Evolutionary conservation across 2,888 invertebrate genomes (phyloP).

Genomic region (Pheosia tremula): DNA sequence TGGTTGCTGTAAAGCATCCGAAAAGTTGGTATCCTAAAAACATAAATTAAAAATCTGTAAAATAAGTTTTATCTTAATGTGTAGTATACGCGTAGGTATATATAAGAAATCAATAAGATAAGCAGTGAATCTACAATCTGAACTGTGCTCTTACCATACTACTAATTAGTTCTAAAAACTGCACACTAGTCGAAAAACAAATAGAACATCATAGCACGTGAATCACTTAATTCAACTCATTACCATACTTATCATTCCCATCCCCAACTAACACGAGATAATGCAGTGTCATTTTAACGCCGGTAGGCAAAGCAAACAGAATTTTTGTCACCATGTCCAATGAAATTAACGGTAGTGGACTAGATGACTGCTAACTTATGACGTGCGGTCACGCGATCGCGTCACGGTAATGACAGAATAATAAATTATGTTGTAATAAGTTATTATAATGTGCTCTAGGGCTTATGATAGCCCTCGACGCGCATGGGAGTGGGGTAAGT

Average conservation of each 20-base stretch:
- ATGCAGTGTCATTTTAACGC: constrained; percentile 65
- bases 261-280: constrained; percentile 51
- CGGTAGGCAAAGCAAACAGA: constrained; percentile 73
- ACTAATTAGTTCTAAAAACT: no score
- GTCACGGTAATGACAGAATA: constrained; percentile 82
- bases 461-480: constrained; percentile 59
- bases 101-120: no score
- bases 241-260: constrained; percentile 65
- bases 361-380: constrained; percentile 76
- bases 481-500: constrained; percentile 59
- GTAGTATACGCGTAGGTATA: no score
- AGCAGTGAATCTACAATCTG: no score
- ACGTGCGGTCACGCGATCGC: constrained; percentile 72
- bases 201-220: constrained; percentile 49
- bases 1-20: no score
- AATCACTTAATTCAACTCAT: constrained; percentile 67
- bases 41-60: no score
- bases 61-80: no score
- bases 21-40: no score
- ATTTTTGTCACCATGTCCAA: constrained; percentile 83
- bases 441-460: constrained; percentile 78
- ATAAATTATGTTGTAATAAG: constrained; percentile 83
- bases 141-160: no score
- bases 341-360: constrained; percentile 72
- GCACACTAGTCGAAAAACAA: no score